phyloP scores from a whole-genome alignment of 2,797 vertebrate genomes.

The Brachyrhaphis roseni region DNA sequence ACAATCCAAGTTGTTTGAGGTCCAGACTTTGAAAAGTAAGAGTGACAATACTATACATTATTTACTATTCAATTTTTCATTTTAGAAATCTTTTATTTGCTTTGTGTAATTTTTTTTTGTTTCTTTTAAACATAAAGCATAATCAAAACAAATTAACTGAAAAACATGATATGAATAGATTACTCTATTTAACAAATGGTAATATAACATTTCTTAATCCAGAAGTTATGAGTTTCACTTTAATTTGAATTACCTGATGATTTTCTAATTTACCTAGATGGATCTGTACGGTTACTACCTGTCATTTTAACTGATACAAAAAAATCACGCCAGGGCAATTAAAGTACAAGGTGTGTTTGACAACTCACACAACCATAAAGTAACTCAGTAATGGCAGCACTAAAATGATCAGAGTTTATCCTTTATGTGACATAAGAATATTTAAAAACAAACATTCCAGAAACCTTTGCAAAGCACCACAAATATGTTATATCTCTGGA shows the following conservation, averaged over 20 bases:
- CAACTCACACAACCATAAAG: conserved; percentile 44
- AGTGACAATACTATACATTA: neutral
- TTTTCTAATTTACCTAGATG: neutral
- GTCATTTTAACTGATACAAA: neutral
- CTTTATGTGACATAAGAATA: neutral
- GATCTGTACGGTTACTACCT: neutral
- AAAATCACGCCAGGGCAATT: neutral
- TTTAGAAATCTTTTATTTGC: too few relatives aligned
- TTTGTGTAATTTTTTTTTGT: too few relatives aligned
- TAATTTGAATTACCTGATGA: neutral
- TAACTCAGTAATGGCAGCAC: neutral
- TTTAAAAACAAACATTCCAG: neutral
- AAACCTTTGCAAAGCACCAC: neutral
- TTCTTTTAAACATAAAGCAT: too few relatives aligned
- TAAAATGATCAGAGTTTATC: conserved; percentile 18
- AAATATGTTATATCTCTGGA: neutral
- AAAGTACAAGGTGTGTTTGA: conserved; percentile 11
- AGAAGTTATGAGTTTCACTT: neutral
- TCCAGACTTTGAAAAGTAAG: neutral
- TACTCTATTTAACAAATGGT: neutral
- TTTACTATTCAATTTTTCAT: too few relatives aligned
- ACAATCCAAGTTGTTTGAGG: neutral
- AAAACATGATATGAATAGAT: neutral
- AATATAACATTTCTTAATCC: neutral
- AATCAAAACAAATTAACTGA: neutral